A percentile compares a stretch with the other conserved stretches of the same genome.
These are phyloP conservation scores for Volucella zonaria DNA, from an alignment of 2,888 invertebrate genomes.

Conservation along the genomic window DNA sequence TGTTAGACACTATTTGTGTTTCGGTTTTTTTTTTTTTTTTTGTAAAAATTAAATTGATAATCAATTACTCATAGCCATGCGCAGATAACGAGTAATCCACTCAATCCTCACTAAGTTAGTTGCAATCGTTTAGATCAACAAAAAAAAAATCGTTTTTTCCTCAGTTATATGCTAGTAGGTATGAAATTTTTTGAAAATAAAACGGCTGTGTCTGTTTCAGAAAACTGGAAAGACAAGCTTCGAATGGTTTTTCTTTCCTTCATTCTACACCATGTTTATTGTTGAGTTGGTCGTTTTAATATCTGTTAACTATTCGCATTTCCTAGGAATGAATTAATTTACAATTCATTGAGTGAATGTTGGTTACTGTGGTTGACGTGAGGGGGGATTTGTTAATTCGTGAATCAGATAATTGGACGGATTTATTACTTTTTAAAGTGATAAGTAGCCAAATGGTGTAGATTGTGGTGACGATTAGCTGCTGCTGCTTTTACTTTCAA, in stretches of 20 bases:
- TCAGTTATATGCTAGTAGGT: slow-evolving; percentile 38
- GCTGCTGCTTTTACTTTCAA: background rate
- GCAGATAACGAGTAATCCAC: slow-evolving; percentile 9
- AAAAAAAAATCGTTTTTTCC: slow-evolving; percentile 12
- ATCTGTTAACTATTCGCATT: slow-evolving; percentile 18
- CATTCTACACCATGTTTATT: slow-evolving; percentile 43
- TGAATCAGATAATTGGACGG: slow-evolving; percentile 2
- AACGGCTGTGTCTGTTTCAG: slow-evolving; percentile 2
- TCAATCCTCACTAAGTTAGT: slow-evolving; percentile 21
- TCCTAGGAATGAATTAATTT: slow-evolving; percentile 51
- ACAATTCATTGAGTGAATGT: slow-evolving; percentile 38
- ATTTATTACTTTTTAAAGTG: background rate
- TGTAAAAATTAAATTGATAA: background rate
- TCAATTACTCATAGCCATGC: slow-evolving; percentile 31
- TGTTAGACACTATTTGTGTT: background rate
- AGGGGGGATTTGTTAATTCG: background rate
- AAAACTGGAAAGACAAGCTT: slow-evolving; percentile 64
- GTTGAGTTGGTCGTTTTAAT: slow-evolving; percentile 9
- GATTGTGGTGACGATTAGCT: slow-evolving; percentile 4
- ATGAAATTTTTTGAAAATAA: slow-evolving; percentile 8
- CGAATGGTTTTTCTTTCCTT: slow-evolving; percentile 14
- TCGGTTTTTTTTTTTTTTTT: background rate
- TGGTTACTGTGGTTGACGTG: background rate
- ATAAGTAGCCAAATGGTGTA: background rate
- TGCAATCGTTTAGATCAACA: background rate